Evolutionary conservation across 2,888 invertebrate species (phyloP).

Genomic region (Protophormia terraenovae): DNA sequence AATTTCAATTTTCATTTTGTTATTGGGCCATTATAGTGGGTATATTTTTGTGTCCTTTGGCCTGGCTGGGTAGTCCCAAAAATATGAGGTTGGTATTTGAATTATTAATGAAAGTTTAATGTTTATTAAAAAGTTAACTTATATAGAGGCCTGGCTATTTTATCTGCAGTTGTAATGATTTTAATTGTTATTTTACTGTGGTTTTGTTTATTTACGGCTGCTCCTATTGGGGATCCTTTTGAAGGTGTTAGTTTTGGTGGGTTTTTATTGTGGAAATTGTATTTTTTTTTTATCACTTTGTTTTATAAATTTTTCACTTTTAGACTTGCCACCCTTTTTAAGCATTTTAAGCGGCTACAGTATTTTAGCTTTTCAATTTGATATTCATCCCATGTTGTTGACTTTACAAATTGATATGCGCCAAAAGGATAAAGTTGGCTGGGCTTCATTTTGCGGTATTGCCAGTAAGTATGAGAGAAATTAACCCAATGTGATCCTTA

Average conservation of each 20-base stretch:
- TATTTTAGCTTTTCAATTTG: conserved; percentile 88
- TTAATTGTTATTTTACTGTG: conserved; percentile 86
- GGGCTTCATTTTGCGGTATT: conserved; percentile 88
- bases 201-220: conserved; percentile 84
- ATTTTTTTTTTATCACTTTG: background rate
- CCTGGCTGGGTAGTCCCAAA: conserved; percentile 95
- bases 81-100: conserved; percentile 89
- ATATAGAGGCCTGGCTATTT: conserved; percentile 82
- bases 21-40: conserved; percentile 91
- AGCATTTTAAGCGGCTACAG: conserved; percentile 85
- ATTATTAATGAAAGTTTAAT: background rate
- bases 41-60: conserved; percentile 87
- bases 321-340: conserved; percentile 81
- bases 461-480: conserved; percentile 82
- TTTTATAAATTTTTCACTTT: conserved; percentile 64
- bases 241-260: conserved; percentile 76
- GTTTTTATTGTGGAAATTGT: conserved; percentile 25
- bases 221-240: conserved; percentile 78
- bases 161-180: conserved; percentile 85
- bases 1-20: conserved; percentile 88
- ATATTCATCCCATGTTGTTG: conserved; percentile 91
- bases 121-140: background rate
- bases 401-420: conserved; percentile 97
- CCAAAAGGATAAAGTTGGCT: conserved; percentile 87
- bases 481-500: background rate